These are phyloP conservation scores for Peromyscus californicus DNA, from an alignment of 2,113 vertebrate genomes.

Conservation along the genomic window DNA sequence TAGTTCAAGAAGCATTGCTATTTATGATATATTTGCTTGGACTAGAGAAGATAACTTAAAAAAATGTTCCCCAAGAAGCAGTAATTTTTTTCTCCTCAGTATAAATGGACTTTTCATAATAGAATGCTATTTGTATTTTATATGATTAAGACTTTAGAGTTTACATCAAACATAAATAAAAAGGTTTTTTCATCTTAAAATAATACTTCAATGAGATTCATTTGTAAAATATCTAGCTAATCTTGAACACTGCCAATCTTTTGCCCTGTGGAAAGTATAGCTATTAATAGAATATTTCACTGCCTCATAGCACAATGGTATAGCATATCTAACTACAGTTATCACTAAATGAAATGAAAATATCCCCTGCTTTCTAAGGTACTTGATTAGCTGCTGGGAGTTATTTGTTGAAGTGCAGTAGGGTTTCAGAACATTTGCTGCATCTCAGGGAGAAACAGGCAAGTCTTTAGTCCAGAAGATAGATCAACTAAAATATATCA, in stretches of 20 bases:
- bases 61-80: slow-evolving; percentile 33
- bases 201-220: not conserved
- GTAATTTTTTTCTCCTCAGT: slow-evolving; percentile 19
- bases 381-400: not conserved
- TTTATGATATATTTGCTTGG: slow-evolving; percentile 11
- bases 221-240: slow-evolving; percentile 33
- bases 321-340: not conserved
- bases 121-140: slow-evolving; percentile 35
- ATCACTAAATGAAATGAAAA: slow-evolving; percentile 48
- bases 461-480: slow-evolving; percentile 64
- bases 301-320: not conserved
- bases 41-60: slow-evolving; percentile 10
- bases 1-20: not conserved
- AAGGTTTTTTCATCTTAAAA: not conserved
- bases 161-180: slow-evolving; percentile 48
- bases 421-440: slow-evolving; percentile 49
- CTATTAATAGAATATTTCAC: not conserved
- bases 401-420: slow-evolving; percentile 68
- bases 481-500: slow-evolving; percentile 60
- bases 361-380: slow-evolving; percentile 67
- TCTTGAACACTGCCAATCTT: slow-evolving; percentile 20
- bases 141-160: slow-evolving; percentile 26
- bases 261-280: not conserved
- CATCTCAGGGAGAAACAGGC: slow-evolving; percentile 47
- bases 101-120: slow-evolving; percentile 39